Evolutionary conservation across 2,113 vertebrate genomes (phyloP).

Genomic region (Protobothrops flavoviridis): DNA sequence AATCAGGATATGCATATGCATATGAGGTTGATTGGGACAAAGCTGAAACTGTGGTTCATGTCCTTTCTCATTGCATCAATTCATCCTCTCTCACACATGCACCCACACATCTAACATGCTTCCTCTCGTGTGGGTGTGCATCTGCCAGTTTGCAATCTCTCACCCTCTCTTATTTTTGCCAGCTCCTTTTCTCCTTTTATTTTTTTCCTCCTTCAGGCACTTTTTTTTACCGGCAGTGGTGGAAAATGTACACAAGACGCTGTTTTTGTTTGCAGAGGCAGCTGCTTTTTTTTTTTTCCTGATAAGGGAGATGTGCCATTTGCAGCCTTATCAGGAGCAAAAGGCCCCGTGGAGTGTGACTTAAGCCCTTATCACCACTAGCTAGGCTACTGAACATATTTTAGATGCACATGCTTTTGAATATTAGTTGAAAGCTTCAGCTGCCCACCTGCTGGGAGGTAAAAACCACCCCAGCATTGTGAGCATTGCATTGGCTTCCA

Average conservation of each 20-base stretch:
- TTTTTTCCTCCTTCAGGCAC: background rate
- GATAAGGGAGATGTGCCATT: background rate
- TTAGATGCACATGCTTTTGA: background rate
- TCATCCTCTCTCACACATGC: background rate
- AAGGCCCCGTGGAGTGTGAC: background rate
- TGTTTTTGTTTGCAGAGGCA: background rate
- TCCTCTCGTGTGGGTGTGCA: background rate
- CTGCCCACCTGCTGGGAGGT: background rate
- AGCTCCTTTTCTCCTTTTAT: background rate
- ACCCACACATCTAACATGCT: background rate
- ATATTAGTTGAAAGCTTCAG: background rate
- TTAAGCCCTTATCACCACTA: background rate
- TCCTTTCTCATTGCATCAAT: background rate
- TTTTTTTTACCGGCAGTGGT: background rate
- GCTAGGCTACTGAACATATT: background rate
- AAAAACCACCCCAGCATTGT: background rate
- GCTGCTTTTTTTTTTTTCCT: background rate
- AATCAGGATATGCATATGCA: background rate
- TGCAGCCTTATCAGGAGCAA: background rate
- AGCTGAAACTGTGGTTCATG: background rate
- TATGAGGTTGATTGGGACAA: background rate
- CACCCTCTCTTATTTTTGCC: background rate
- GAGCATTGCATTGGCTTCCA: background rate
- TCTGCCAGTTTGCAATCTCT: background rate
- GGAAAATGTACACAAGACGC: background rate